A percentile compares a stretch with the other conserved stretches of the same genome.
phyloP scores from a whole-genome alignment of 1,140 invertebrate species.

The Drosophila punjabiensis region DNA sequence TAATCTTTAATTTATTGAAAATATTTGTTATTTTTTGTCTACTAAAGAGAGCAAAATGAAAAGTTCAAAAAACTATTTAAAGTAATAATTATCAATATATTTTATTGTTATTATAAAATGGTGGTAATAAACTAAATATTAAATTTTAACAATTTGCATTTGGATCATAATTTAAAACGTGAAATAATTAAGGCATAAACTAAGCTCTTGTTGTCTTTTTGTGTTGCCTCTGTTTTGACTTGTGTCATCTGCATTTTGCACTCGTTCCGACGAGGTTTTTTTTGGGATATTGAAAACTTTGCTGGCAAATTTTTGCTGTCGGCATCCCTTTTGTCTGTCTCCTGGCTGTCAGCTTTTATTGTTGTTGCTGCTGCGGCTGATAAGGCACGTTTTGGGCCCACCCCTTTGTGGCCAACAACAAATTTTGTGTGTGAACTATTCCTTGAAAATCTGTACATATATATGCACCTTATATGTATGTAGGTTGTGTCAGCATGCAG shows the following conservation, averaged over 20 bases:
- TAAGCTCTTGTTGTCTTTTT: neutral
- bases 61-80: no score
- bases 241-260: constrained; percentile 44
- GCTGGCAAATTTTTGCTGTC: constrained; percentile 13
- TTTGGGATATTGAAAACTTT: constrained; percentile 43
- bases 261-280: constrained; percentile 11
- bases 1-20: no score
- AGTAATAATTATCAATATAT: no score
- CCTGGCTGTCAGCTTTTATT: constrained; percentile 30
- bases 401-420: constrained; percentile 15
- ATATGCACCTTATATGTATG: neutral
- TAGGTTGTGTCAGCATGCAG: constrained; percentile 12
- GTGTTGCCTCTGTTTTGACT: constrained; percentile 10
- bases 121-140: neutral
- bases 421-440: constrained; percentile 13
- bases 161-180: neutral
- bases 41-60: no score
- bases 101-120: neutral
- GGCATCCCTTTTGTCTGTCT: constrained; percentile 42
- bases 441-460: neutral
- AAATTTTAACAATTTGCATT: no score
- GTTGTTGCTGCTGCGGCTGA: constrained; percentile 23
- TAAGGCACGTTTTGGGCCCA: constrained; percentile 39
- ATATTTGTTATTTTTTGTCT: no score
- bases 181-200: neutral